Conservation (phyloP, 2,888 invertebrate genomes). For the Plebejus argus region DNA sequence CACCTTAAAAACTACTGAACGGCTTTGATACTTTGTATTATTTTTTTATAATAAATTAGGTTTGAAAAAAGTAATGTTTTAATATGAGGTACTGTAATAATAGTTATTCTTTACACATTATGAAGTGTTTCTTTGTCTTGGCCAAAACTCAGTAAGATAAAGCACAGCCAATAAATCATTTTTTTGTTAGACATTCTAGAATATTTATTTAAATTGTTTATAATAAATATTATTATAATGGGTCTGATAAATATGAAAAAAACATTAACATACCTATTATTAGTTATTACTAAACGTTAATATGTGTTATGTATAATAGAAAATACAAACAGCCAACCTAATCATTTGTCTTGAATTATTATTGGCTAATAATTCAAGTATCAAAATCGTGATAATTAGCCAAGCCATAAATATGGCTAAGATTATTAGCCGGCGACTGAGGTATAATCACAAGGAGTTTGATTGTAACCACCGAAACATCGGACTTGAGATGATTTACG, state of each 20-base stretch:
- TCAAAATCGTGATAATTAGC: conserved; percentile 79
- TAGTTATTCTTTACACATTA: no score
- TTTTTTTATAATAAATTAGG: no score
- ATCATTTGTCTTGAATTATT: conserved; percentile 14
- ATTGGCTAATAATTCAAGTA: conserved; percentile 49
- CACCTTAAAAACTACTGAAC: no score
- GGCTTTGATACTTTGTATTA: no score
- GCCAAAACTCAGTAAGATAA: no score
- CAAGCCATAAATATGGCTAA: conserved; percentile 72
- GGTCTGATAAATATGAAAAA: not conserved
- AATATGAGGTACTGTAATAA: no score
- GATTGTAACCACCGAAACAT: conserved; percentile 53
- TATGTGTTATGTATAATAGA: not conserved
- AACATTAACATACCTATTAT: not conserved
- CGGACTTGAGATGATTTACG: conserved; percentile 46
- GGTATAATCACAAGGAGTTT: conserved; percentile 64
- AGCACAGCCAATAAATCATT: no score
- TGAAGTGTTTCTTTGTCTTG: no score
- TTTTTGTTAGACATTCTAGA: no score
- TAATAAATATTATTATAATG: not conserved
- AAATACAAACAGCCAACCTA: not conserved
- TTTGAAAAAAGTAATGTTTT: no score
- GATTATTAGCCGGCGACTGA: conserved; percentile 72
- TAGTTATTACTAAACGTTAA: not conserved
- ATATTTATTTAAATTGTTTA: no score